Base-by-base conservation (phyloP, 2,797 vertebrate genomes). In the Helarctos malayanus region DNA sequence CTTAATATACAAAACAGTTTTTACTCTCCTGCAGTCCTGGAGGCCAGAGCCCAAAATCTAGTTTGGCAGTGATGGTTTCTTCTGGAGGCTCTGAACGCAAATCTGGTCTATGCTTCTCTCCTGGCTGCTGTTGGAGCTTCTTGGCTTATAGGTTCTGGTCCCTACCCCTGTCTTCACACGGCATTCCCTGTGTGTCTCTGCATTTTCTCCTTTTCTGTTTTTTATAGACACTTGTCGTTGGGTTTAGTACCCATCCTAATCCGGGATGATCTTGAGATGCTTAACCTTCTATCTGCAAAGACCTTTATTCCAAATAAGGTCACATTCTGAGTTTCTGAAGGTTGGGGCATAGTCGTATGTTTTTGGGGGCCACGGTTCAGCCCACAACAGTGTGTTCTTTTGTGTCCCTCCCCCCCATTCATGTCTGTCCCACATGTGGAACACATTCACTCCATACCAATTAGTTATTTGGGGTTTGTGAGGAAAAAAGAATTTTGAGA, bases 91-190 rank as follows among this genome's bases (percentile, higher is more conserved):
- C n/a, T n/a, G 90, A 47, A 25, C 45, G 69, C 73, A 29, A 32
- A 21, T 13, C 27, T 11, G 3, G 29, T 10, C 6, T 2, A 0
- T 15, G 16, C 80, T 14, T 41, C 7, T 38, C 49, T 65, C 32
- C 32, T 25, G 3, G 29, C 10, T 65, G 13, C 73, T n/a, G 13
- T 35, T 1, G 29, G 79, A 14, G 1, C 16, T 4, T 35, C 18
- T 25, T 2, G 13, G 45, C 35, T 61, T 9, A 29, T 2, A 29
- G 23, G 49, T 47, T 21, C 6, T 13, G 7, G 3, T 3, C 38
- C 35, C 32, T 35, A 0, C 12, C 61, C 63, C 14, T 5, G 0
- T 23, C 49, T 90, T 25, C 38, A 7, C 16, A 0, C 23, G 18
- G 2, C 47, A 15, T 45, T 29, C 10, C 27, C 32, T 4, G 5